Base-by-base conservation (phyloP, 2,113 vertebrate species). In the Archocentrus centrarchus region DNA sequence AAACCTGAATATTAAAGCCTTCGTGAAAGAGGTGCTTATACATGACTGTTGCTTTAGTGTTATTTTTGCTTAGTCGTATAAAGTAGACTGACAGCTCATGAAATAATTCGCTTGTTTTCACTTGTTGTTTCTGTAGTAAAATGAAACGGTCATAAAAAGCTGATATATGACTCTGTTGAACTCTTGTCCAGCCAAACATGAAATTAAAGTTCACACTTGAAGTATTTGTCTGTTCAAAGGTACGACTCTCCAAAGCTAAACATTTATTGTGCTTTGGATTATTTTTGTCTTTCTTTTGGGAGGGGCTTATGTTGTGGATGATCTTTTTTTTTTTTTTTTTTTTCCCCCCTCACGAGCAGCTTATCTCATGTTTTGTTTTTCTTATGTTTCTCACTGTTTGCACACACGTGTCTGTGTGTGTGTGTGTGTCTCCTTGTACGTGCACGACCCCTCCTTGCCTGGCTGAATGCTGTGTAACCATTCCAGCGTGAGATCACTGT, bases 401-500 rank as follows among this genome's bases (percentile, higher is more conserved):
- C 76, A 66, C 76, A 77, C 81, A 66, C 66, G 70, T 87, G 55
- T 86, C 62, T 22, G 22, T 22, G 22, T 61, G 35, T 41, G 66
- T 80, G 64, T 15, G 60, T 84, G 76, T 87, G 44, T 88, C 76
- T 86, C 75, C 63, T 64, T 73, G 86, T 83, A 58, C 39, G 60
- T 89, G 79, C 84, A 79, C 80, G 63, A 24, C 75, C 27, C 75
- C 17, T 64, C 44, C 83, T 44, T 37, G 58, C 86, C 92, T 88
- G 95, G 90, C 91, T 84, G 93, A 95, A 95, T 94, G 92, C 92
- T 91, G 92, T 94, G 88, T 92, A 92, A 93, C 95, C 91, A 11
- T 93, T 88, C 89, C 96, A 97, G 97, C 96, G 97, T 17, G 97
- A 98, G 95, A 97, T 97, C 93, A 98, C 95, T 11, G 97, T 97